Conservation (phyloP, 2,113 vertebrate species). For the Willisornis vidua region DNA sequence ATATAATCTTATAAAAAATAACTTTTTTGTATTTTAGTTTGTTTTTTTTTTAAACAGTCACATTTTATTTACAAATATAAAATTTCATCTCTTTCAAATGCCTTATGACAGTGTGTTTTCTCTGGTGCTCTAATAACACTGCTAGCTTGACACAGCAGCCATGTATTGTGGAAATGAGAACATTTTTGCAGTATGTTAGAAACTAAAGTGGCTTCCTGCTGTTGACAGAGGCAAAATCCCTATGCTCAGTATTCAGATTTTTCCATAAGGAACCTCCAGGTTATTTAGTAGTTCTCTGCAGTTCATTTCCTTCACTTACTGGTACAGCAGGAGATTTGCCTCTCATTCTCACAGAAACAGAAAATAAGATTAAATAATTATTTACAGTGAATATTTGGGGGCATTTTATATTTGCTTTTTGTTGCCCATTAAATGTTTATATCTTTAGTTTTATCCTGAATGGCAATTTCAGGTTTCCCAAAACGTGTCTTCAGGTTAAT, state of each 20-base stretch:
- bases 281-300: slow-evolving; percentile 13
- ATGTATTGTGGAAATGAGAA: background rate
- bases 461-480: background rate
- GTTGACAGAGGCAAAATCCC: background rate
- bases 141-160: background rate
- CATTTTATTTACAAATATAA: background rate
- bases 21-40: background rate
- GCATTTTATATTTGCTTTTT: background rate
- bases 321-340: background rate
- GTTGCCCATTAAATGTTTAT: background rate
- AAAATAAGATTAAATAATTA: slow-evolving; percentile 2
- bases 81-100: background rate
- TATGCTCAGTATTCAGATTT: background rate
- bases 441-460: background rate
- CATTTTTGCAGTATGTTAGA: background rate
- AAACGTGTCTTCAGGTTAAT: background rate
- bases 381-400: background rate
- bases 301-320: slow-evolving; percentile 14
- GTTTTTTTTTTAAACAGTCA: background rate
- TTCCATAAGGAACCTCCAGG: slow-evolving; percentile 1
- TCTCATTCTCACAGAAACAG: background rate
- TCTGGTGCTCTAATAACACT: background rate
- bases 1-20: background rate
- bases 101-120: background rate
- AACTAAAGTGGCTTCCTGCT: background rate